Percentiles rank a stretch among this genome's conserved stretches.
Conservation (phyloP, 2,113 vertebrate genomes). For the Neodontobutis hainanensis region DNA sequence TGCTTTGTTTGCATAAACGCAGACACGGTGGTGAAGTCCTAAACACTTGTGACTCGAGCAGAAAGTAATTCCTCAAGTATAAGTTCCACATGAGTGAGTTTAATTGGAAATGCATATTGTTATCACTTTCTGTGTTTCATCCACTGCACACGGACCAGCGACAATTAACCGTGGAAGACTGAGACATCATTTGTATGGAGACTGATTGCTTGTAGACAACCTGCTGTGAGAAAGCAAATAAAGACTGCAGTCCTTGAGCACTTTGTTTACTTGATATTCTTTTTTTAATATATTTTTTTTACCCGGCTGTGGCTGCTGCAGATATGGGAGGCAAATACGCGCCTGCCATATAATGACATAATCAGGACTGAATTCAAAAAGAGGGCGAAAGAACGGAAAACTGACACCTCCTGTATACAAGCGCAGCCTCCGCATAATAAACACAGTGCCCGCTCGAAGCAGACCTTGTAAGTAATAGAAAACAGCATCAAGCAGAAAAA, state of each 20-base stretch:
- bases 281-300: constrained; percentile 28
- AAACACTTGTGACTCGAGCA: constrained; percentile 64
- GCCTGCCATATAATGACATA: constrained; percentile 61
- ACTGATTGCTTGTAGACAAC: constrained; percentile 71
- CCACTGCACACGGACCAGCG: constrained; percentile 65
- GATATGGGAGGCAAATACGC: constrained; percentile 47
- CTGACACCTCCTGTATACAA: constrained; percentile 44
- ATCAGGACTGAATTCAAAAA: constrained; percentile 60
- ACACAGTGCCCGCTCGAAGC: constrained; percentile 29
- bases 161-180: constrained; percentile 75
- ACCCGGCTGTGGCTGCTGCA: constrained; percentile 40
- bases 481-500: constrained; percentile 16
- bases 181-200: constrained; percentile 75
- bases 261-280: constrained; percentile 12
- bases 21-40: constrained; percentile 42
- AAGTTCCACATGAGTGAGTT: constrained; percentile 78
- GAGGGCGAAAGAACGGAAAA: constrained; percentile 36
- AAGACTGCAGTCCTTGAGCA: constrained; percentile 59
- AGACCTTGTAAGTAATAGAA: constrained; percentile 41
- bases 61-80: constrained; percentile 75
- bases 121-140: constrained; percentile 77
- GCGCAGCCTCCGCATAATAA: constrained; percentile 40
- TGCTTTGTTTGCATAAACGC: constrained; percentile 51
- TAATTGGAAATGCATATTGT: constrained; percentile 77
- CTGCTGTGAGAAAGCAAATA: constrained; percentile 64